Percentiles rank a stretch among this genome's conserved stretches.
phyloP scores from a whole-genome alignment of 2,797 vertebrate species.

The Distichodus sexfasciatus region DNA sequence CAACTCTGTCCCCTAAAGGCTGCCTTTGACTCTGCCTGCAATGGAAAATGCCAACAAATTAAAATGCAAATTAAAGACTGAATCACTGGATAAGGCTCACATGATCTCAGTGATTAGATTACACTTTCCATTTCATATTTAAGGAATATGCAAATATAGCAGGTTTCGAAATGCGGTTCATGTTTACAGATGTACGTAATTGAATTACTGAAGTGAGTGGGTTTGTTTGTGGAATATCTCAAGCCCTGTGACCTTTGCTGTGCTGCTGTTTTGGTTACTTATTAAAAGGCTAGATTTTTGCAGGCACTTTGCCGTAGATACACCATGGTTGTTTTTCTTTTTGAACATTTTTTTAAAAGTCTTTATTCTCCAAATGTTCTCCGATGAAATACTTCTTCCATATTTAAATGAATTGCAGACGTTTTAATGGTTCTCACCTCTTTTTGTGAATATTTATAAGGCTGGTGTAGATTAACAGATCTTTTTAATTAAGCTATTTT shows the following conservation, averaged over 20 bases:
- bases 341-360: slow-evolving; percentile 24
- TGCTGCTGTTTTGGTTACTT: background rate
- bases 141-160: background rate
- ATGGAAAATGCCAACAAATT: background rate
- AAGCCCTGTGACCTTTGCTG: slow-evolving; percentile 17
- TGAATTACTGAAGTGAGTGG: slow-evolving; percentile 15
- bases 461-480: background rate
- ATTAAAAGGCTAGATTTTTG: slow-evolving; percentile 3
- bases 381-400: slow-evolving; percentile 2
- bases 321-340: slow-evolving; percentile 24
- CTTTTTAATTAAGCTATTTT: background rate
- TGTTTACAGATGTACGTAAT: slow-evolving; percentile 18
- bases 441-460: too few species aligned
- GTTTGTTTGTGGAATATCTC: background rate
- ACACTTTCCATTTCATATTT: background rate
- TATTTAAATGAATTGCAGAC: slow-evolving; percentile 9
- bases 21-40: background rate
- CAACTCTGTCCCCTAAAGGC: background rate
- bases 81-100: background rate
- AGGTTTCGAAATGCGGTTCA: background rate
- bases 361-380: too few species aligned
- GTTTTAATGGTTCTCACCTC: background rate
- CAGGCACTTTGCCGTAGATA: background rate
- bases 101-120: background rate
- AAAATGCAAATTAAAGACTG: background rate